Evolutionary conservation across 1,140 invertebrate species (phyloP), one percentile per base, ranked within the genome.

Genomic region (Zaprionus lachaisei): DNA sequence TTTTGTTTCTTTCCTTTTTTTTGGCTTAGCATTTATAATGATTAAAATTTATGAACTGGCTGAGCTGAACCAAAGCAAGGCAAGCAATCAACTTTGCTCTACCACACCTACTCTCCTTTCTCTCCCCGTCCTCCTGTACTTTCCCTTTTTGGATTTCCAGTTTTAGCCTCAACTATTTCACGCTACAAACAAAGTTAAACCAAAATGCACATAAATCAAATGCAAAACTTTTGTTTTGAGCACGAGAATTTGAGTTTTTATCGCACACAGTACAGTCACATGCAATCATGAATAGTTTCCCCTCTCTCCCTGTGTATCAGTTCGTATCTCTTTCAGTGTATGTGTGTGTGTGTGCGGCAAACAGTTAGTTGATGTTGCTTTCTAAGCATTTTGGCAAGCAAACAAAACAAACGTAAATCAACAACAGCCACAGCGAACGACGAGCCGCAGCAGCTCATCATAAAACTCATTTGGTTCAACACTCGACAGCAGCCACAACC

Each of bases 391-490:
- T 81, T 82, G 55, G 65, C 68, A 66, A 81, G 68, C 74, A 78
- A 84, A 81, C 84, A 87, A 81, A 87, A 89, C 84, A 77, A 84
- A 89, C 85, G 85, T 89, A 89, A 81, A 90, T 89, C 84, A 89
- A 84, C 84, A 87, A 68, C 84, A 86, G 68, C 79, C 49, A 54
- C 34, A 55, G 55, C n/a, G 34, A 58, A 54, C 72, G 47, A 58
- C 60, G 60, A 78, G 82, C 76, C 70, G 78, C 78, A 80, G 83
- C 73, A 86, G 81, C 83, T 87, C 84, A 87, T 87, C 84, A 87
- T 87, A 87, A 87, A 87, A 87, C 84, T 89, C 85, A 87, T 87
- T 87, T 81, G 78, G 84, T 68, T 83, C 68, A 80, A 72, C 56
- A 83, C 72, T 75, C 79, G 68, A 70, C 54, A 17, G 6, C 37